Conservation (phyloP, 2,888 invertebrate species). For the Philopedon plagiatum region DNA sequence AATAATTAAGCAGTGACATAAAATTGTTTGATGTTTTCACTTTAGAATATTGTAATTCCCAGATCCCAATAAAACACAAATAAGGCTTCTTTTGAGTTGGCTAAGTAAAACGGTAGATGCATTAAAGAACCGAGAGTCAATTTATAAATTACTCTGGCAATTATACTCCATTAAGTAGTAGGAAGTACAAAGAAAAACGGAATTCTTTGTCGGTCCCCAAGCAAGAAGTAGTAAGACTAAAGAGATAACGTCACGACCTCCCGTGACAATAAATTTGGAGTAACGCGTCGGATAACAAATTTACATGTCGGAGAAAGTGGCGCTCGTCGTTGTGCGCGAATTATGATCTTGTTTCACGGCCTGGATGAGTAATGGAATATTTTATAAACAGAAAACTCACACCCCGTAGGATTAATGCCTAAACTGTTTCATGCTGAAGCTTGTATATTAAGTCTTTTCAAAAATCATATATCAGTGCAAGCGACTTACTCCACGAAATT, state of each 20-base stretch:
- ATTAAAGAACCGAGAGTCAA: too few species aligned
- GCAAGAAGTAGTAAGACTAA: slow-evolving; percentile 7
- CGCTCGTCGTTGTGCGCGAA: slow-evolving; percentile 14
- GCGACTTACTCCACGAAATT: neutral
- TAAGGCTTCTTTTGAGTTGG: too few species aligned
- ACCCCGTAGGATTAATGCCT: slow-evolving; percentile 9
- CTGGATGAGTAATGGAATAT: slow-evolving; percentile 29
- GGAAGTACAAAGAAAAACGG: neutral
- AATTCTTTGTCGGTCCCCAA: neutral
- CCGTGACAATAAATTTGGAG: slow-evolving; percentile 22
- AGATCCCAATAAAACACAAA: too few species aligned
- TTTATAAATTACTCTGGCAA: neutral
- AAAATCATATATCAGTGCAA: neutral
- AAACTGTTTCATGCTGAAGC: slow-evolving; percentile 17
- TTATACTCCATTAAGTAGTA: neutral
- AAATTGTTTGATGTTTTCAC: too few species aligned
- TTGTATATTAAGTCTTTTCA: neutral
- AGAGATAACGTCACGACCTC: slow-evolving; percentile 25
- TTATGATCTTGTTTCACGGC: slow-evolving; percentile 27
- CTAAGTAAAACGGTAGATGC: too few species aligned
- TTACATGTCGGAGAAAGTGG: slow-evolving; percentile 28
- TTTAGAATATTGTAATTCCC: too few species aligned
- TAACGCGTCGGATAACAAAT: slow-evolving; percentile 32
- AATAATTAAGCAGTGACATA: too few species aligned
- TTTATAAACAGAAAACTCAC: slow-evolving; percentile 27